phyloP scores from a whole-genome alignment of 2,113 vertebrate genomes.

The Alosa alosa region DNA sequence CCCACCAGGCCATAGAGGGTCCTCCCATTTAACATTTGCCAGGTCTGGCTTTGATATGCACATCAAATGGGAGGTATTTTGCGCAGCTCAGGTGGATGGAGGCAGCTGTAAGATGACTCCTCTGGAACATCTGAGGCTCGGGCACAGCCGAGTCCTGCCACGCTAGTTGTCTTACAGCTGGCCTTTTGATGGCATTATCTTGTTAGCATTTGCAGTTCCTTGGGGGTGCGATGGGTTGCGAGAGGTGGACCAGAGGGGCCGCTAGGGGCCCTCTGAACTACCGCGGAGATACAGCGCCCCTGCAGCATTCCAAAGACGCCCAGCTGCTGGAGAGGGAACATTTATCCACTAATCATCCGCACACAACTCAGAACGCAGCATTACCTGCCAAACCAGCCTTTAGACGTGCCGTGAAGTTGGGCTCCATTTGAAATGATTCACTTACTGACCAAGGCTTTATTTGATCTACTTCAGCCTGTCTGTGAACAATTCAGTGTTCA shows the following conservation, averaged over 20 bases:
- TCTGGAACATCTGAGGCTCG: neutral
- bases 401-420: neutral
- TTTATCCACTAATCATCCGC: neutral
- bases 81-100: neutral
- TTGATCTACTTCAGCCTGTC: no score
- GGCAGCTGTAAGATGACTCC: neutral
- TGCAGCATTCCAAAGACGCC: neutral
- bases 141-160: neutral
- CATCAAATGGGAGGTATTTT: neutral
- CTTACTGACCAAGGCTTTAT: neutral
- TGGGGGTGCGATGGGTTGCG: neutral
- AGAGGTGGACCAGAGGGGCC: neutral
- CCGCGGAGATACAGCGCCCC: neutral
- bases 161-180: neutral
- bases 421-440: neutral
- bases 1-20: neutral
- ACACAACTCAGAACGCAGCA: neutral
- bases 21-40: neutral
- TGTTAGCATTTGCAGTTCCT: constrained; percentile 3
- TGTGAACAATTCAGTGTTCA: no score
- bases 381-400: neutral
- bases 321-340: neutral
- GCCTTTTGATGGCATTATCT: neutral
- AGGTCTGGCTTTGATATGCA: neutral
- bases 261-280: neutral